A percentile compares a stretch with the other conserved stretches of the same genome.
Evolutionary conservation across 2,113 vertebrate genomes (phyloP).

Genomic region (Anoplopoma fimbria): DNA sequence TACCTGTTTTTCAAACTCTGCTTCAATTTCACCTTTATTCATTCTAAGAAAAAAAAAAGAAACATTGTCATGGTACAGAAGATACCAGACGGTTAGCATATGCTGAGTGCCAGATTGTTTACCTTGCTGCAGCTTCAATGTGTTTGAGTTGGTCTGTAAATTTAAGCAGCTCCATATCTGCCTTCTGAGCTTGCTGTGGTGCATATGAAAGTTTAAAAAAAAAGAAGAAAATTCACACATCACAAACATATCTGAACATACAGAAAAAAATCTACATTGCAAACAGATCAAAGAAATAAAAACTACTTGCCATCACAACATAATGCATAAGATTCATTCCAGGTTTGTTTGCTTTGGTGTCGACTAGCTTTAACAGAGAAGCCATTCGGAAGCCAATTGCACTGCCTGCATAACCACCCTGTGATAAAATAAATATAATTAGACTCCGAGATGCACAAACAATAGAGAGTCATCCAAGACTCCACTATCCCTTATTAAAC

Average conservation of each 20-base stretch:
- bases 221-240: neutral
- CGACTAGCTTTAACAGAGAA: slow-evolving; percentile 84
- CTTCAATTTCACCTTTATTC: slow-evolving; percentile 80
- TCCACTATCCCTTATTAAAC: neutral
- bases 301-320: slow-evolving; percentile 82
- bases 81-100: neutral
- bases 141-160: slow-evolving; percentile 80
- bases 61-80: neutral
- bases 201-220: slow-evolving; percentile 16
- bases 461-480: neutral
- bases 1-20: slow-evolving; percentile 74
- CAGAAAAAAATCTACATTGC: neutral
- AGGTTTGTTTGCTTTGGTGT: slow-evolving; percentile 87
- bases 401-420: slow-evolving; percentile 86
- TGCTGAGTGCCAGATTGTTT: neutral
- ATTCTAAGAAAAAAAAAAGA: slow-evolving; percentile 59
- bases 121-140: slow-evolving; percentile 80
- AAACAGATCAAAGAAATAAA: slow-evolving; percentile 2
- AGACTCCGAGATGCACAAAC: slow-evolving; percentile 8
- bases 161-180: slow-evolving; percentile 73
- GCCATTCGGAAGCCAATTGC: slow-evolving; percentile 85
- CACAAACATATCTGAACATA: neutral
- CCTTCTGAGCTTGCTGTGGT: slow-evolving; percentile 82
- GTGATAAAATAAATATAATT: neutral
- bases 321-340: slow-evolving; percentile 90